A percentile compares a stretch with the other conserved stretches of the same genome.
phyloP scores from a whole-genome alignment of 2,797 vertebrate species.

The Clarias platycephalus region DNA sequence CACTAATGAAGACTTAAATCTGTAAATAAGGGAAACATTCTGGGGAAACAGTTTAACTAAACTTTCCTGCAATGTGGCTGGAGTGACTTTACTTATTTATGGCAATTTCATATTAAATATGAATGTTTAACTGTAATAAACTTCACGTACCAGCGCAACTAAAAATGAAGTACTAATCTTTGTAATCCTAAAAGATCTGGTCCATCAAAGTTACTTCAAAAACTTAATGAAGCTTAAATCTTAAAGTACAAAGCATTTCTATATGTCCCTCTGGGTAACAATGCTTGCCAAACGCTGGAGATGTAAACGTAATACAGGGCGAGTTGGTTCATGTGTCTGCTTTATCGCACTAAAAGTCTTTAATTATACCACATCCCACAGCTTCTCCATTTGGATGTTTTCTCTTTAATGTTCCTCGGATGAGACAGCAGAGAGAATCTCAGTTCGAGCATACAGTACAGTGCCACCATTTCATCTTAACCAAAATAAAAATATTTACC shows the following conservation, averaged over 20 bases:
- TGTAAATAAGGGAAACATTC: not conserved
- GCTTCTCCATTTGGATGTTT: not conserved
- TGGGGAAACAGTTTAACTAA: not conserved
- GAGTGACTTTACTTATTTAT: not conserved
- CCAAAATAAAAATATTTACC: not conserved
- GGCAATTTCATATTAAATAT: not conserved
- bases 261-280: not conserved
- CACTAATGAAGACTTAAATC: not conserved
- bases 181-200: not conserved
- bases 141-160: not conserved
- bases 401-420: not conserved
- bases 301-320: not conserved
- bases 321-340: not conserved
- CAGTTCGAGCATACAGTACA: not conserved
- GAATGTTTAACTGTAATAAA: not conserved
- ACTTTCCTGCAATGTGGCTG: not conserved
- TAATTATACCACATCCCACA: not conserved
- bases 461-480: not conserved
- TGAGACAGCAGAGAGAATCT: not conserved
- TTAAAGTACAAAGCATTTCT: not conserved
- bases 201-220: not conserved
- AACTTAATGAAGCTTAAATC: not conserved
- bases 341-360: slow-evolving; percentile 6
- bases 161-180: not conserved
- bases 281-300: not conserved